Conservation (phyloP, 2,888 invertebrate genomes). For the Andrena dorsata region DNA sequence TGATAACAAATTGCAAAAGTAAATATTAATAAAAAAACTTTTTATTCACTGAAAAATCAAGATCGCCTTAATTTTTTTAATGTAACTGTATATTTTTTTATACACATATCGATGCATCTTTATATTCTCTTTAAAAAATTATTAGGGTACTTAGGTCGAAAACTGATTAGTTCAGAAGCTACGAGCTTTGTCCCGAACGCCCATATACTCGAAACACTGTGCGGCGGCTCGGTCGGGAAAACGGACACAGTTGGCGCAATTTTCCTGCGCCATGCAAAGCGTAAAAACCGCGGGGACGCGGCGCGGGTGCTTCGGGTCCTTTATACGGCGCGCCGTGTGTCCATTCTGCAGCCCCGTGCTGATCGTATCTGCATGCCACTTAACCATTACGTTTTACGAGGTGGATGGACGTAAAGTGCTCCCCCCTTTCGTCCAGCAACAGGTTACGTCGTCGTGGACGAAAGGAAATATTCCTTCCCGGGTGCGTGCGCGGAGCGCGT, state of each 20-base stretch:
- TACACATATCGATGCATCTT: too few relatives aligned
- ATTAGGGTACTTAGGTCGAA: too few relatives aligned
- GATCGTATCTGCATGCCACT: conserved; percentile 65
- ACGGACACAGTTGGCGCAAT: conserved; percentile 20
- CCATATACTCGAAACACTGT: too few relatives aligned
- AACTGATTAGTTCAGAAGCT: too few relatives aligned
- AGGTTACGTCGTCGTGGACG: conserved; percentile 53
- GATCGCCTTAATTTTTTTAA: too few relatives aligned
- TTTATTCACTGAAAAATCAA: too few relatives aligned
- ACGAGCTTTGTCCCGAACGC: too few relatives aligned
- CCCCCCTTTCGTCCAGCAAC: conserved; percentile 46
- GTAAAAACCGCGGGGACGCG: conserved; percentile 6
- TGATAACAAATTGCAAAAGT: too few relatives aligned
- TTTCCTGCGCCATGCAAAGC: conserved; percentile 36
- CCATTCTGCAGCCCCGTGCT: conserved; percentile 33
- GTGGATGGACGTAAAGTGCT: conserved; percentile 62
- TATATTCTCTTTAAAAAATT: too few relatives aligned
- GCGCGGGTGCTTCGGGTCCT: conserved; percentile 26
- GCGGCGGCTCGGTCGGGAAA: conserved; percentile 4
- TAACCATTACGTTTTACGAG: conserved; percentile 70
- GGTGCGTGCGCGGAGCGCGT: conserved; percentile 7
- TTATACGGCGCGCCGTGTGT: conserved; percentile 42
- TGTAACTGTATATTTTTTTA: too few relatives aligned
- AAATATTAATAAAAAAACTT: too few relatives aligned
- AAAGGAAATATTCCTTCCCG: conserved; percentile 22